Conservation (phyloP, 2,888 invertebrate genomes). For the Leucophenga montana region DNA sequence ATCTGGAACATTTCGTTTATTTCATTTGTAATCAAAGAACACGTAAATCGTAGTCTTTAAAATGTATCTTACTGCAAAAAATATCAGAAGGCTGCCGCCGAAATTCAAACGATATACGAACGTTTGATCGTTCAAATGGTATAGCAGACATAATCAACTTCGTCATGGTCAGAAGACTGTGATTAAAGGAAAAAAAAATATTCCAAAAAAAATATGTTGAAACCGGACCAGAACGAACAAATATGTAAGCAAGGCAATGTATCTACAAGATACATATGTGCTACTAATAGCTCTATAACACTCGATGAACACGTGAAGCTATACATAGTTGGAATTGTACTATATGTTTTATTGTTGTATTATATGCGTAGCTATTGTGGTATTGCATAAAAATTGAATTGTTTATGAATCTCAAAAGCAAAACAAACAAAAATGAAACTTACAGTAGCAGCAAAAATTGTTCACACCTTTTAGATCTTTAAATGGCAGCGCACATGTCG, state of each 20-base stretch:
- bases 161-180: too few relatives aligned
- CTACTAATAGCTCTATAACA: neutral
- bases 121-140: neutral
- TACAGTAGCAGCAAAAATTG: neutral
- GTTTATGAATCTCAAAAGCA: slow-evolving; percentile 1
- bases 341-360: too few relatives aligned
- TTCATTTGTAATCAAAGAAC: slow-evolving; percentile 61
- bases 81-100: too few relatives aligned
- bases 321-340: neutral
- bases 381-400: slow-evolving; percentile 10
- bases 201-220: too few relatives aligned
- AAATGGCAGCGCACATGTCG: neutral
- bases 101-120: too few relatives aligned
- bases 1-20: slow-evolving; percentile 65
- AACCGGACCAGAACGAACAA: too few relatives aligned
- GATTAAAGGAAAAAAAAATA: too few relatives aligned
- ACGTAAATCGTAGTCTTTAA: neutral
- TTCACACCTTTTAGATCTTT: neutral
- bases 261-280: neutral
- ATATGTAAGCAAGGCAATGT: too few relatives aligned
- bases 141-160: slow-evolving; percentile 4
- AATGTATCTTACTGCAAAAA: neutral
- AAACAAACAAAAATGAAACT: slow-evolving; percentile 12
- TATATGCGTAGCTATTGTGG: too few relatives aligned
- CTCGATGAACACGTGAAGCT: slow-evolving; percentile 1